These are phyloP conservation scores for Drosophila malerkotliana DNA, from an alignment of 1,140 invertebrate species.

Conservation along the genomic window DNA sequence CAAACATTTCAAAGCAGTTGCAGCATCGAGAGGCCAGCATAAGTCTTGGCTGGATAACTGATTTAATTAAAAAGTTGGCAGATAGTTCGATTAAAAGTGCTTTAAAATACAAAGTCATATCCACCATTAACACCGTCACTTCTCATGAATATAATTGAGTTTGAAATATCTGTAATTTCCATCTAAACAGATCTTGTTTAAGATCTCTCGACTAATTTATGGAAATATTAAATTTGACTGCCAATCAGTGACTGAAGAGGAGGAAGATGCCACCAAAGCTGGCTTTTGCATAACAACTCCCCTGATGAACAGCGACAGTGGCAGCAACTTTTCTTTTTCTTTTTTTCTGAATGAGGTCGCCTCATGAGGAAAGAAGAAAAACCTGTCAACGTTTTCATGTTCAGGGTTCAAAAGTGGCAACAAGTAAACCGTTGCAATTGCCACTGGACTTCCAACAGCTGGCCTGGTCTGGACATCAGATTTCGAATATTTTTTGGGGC, in stretches of 20 bases:
- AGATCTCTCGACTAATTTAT: constrained; percentile 12
- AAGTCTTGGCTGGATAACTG: neutral
- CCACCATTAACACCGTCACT: too few species aligned
- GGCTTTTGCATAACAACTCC: constrained; percentile 38
- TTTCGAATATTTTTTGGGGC: constrained; percentile 10
- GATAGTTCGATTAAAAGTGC: too few species aligned
- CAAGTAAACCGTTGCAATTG: constrained; percentile 40
- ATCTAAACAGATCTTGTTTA: constrained; percentile 18
- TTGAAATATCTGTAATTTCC: neutral
- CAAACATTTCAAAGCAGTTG: constrained; percentile 27
- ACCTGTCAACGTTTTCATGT: constrained; percentile 72
- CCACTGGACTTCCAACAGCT: constrained; percentile 18
- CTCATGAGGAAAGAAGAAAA: constrained; percentile 34
- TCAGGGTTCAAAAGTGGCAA: constrained; percentile 63
- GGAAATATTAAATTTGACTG: neutral
- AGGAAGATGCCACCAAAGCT: constrained; percentile 9
- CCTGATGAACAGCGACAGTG: neutral
- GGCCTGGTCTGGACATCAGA: neutral
- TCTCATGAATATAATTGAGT: too few species aligned
- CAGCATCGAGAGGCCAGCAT: constrained; percentile 5
- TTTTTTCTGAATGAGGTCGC: constrained; percentile 45
- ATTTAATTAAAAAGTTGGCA: neutral
- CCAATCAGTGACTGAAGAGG: constrained; percentile 3
- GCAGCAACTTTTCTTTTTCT: constrained; percentile 27
- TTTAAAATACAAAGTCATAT: too few species aligned